A percentile compares a stretch with the other conserved stretches of the same genome.
phyloP scores from a whole-genome alignment of 2,888 invertebrate species.

The Brenthis ino region DNA sequence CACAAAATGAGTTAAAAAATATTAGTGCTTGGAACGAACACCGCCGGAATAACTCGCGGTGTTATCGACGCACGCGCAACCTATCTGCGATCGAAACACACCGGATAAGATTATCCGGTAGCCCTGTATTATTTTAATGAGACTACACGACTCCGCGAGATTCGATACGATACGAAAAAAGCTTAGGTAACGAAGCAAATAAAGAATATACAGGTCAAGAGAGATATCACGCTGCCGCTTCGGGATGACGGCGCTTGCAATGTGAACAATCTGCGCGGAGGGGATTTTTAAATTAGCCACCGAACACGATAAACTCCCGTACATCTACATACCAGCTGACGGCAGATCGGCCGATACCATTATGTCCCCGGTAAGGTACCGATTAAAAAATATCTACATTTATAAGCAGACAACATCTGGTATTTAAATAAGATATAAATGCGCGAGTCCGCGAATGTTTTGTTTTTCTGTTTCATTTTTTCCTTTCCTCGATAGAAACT shows the following conservation, averaged over 20 bases:
- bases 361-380: constrained; percentile 80
- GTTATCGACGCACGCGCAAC: constrained; percentile 81
- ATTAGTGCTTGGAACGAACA: constrained; percentile 74
- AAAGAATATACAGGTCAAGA: constrained; percentile 75
- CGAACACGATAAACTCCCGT: constrained; percentile 70
- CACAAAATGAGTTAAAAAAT: constrained; percentile 75
- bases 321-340: constrained; percentile 80
- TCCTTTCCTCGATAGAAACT: constrained; percentile 65
- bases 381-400: constrained; percentile 79
- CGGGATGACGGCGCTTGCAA: constrained; percentile 59
- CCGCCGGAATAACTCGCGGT: constrained; percentile 76
- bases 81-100: constrained; percentile 81
- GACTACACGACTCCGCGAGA: constrained; percentile 80
- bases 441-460: constrained; percentile 73
- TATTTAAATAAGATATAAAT: constrained; percentile 82
- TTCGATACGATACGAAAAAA: constrained; percentile 75
- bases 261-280: constrained; percentile 55
- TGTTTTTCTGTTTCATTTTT: constrained; percentile 69
- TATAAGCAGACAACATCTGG: constrained; percentile 79
- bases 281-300: constrained; percentile 77
- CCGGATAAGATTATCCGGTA: constrained; percentile 82
- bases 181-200: constrained; percentile 78
- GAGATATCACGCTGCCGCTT: constrained; percentile 71
- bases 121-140: constrained; percentile 83
- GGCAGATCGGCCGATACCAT: constrained; percentile 80